Evolutionary conservation across 2,113 vertebrate species (phyloP), one percentile per base, ranked within the genome.

Genomic region (Esox niger): DNA sequence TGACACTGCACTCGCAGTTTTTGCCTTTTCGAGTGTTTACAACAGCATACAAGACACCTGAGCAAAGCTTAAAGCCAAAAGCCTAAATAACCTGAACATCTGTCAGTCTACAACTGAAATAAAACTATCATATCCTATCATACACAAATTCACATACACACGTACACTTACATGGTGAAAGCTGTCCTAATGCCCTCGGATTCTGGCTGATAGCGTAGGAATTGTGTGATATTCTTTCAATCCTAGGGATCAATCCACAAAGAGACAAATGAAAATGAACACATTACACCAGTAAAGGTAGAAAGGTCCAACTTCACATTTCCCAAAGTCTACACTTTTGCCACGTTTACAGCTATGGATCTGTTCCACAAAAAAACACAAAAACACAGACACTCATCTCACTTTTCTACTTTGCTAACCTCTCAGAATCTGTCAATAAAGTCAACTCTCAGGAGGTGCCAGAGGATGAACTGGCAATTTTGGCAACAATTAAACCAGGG

Each of bases 41-140:
- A 79, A 66, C 49, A 67, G 72, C 30, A 6, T 68, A 69, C 26
- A 58, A 78, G 74, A 79, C 76, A 84, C 78, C 84, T 85, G 84
- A 83, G 68, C 79, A 70, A 58, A 33, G 57, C 70, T 3, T 66
- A 77, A 73, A 75, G 71, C 75, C 35, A 35, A 29, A 32, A 66
- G 73, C 82, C 76, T 62, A 77, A 80, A 86, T 85, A 86, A 84
- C 88, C 84, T 78, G 82, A 83, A 86, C 81, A 82, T 83, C n/a
- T n/a, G n/a, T 75, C 71, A 66, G 84, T 85, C 75, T 78, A 26
- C 74, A 70, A 77, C 70, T 77, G 75, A 85, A 79, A 85, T 80
- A 83, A 80, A 62, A 77, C 70, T 69, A 79, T 86, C 82, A 59
- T 54, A 65, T 73, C n/a, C n/a, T 80, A 75, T 79, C 71, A 46